Evolutionary conservation across 2,888 invertebrate species (phyloP), one percentile per base, ranked within the genome.

Genomic region (Calameuta pallipes): DNA sequence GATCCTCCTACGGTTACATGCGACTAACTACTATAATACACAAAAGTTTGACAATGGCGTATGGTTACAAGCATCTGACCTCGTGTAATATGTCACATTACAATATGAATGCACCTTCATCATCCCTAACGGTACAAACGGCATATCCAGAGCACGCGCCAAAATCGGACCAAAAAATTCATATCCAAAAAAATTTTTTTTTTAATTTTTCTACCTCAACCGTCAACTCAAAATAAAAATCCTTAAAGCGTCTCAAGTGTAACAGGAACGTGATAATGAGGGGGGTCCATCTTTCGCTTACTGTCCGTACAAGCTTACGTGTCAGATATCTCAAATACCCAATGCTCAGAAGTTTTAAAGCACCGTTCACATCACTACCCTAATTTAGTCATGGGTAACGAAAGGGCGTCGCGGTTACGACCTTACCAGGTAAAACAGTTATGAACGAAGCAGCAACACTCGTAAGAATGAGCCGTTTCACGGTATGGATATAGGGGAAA

Each of bases 11-110:
- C 85, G 82, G 83, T 89, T 76, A 86, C 86, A 80, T 78, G 70
- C 76, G 80, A 74, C 81, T 78, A 79, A 79, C 81, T 81, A 82
- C 82, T 80, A 82, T 82, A 83, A 83, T 80, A 80, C 82, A 84
- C 81, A 84, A 84, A 78, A 74, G 33, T 34, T 76, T 76, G 73
- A 88, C 86, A 89, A 89, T 88, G 80, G 88, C 83, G 83, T 90
- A 87, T 83, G 84, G 87, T 89, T 90, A 88, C 88, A 84, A 85
- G 88, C 89, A 91, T 90, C 89, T 87, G 90, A 91, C 88, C 88
- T 87, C 85, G 85, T 85, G 82, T 87, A 88, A 86, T 89, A 87
- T 90, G 86, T 89, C 87, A 85, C 86, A 90, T 91, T 91, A 90
- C 84, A 91, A 91, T 90, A 90, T 88, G 89, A 91, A 91, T 91